These are phyloP conservation scores for Amazona vittata DNA, from an alignment of 2,113 vertebrate genomes.

Conservation along the genomic window DNA sequence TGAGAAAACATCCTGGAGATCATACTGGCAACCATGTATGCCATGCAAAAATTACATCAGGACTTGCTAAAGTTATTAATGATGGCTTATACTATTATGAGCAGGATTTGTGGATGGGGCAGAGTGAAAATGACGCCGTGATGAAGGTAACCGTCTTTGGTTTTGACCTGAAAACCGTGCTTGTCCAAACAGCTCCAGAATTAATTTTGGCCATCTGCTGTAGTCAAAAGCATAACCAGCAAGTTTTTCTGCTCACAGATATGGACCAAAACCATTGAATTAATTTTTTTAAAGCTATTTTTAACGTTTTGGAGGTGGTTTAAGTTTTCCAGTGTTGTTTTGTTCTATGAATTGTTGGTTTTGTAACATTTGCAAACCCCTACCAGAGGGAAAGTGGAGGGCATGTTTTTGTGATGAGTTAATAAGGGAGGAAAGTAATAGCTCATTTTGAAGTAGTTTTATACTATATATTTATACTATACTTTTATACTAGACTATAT, in stretches of 20 bases:
- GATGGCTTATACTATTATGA: conserved; percentile 81
- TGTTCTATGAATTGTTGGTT: neutral
- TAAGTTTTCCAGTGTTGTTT: neutral
- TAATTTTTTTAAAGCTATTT: neutral
- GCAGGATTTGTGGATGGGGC: conserved; percentile 77
- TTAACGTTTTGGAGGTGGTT: neutral
- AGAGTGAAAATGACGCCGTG: conserved; percentile 51
- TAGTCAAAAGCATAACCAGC: neutral
- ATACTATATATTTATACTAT: neutral
- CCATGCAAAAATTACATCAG: conserved; percentile 74
- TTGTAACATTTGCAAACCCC: neutral
- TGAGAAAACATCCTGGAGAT: conserved; percentile 75
- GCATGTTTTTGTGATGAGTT: neutral
- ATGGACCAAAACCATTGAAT: neutral
- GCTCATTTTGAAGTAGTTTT: neutral
- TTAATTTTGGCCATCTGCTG: neutral
- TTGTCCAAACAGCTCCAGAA: neutral
- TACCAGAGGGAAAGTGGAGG: neutral
- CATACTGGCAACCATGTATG: conserved; percentile 57
- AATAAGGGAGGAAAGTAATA: neutral
- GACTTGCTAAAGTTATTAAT: conserved; percentile 79
- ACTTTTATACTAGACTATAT: too few relatives aligned
- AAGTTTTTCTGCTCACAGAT: neutral
- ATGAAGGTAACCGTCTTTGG: conserved; percentile 72
- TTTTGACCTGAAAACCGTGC: neutral